These are phyloP conservation scores for Morelia viridis DNA, from an alignment of 2,797 vertebrate genomes.

Conservation along the genomic window DNA sequence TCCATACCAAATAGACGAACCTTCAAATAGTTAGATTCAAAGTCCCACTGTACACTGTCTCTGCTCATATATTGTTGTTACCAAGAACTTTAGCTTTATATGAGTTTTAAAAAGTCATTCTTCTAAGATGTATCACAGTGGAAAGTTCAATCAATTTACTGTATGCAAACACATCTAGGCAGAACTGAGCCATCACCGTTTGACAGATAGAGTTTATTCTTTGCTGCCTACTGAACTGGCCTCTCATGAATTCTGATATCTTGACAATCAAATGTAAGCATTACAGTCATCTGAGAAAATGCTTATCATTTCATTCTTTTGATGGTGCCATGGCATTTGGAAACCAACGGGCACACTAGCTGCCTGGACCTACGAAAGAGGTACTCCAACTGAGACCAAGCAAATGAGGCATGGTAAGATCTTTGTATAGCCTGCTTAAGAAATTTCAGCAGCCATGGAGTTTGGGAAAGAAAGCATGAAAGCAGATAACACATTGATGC, in stretches of 20 bases:
- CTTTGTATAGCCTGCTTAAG: constrained; percentile 23
- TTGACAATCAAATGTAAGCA: not conserved
- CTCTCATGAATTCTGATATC: not conserved
- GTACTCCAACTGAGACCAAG: not conserved
- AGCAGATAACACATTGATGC: not conserved
- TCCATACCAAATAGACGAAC: not conserved
- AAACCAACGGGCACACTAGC: constrained; percentile 1
- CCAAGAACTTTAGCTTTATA: not conserved
- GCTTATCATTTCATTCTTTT: constrained; percentile 14
- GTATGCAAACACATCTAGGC: not conserved
- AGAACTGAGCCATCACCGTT: not conserved
- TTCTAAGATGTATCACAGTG: not conserved
- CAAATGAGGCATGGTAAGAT: constrained; percentile 27
- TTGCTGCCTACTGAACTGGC: not conserved
- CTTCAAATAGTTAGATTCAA: not conserved
- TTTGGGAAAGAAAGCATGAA: constrained; percentile 28
- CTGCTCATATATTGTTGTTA: fast-evolving
- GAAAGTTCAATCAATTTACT: fast-evolving
- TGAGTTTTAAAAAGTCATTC: not conserved
- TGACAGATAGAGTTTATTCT: fast-evolving
- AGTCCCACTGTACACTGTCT: not conserved
- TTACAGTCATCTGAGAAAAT: not conserved
- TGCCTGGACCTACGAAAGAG: not conserved
- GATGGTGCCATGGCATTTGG: constrained; percentile 12
- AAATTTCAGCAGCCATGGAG: constrained; percentile 8